phyloP scores from a whole-genome alignment of 2,113 vertebrate genomes.

The Boulengeromyrus knoepffleri region DNA sequence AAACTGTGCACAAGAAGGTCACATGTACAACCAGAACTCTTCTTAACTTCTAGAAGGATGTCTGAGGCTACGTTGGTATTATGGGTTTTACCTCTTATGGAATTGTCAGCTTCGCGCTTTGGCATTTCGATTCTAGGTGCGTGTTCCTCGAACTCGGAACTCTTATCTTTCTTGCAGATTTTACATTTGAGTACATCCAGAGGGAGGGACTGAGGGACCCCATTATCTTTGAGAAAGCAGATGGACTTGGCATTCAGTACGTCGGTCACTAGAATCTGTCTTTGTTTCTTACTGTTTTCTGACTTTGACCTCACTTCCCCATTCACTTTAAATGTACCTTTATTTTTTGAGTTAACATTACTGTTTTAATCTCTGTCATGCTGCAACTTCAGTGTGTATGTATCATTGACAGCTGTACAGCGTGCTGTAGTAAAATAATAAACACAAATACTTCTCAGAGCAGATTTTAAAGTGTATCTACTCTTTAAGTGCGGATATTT shows the following conservation, averaged over 20 bases:
- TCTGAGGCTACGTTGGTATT: background rate
- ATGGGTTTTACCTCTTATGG: background rate
- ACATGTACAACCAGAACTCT: background rate
- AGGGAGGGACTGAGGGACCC: constrained; percentile 86
- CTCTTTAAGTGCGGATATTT: background rate
- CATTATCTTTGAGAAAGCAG: constrained; percentile 81
- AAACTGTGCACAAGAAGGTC: background rate
- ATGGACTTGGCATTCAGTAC: constrained; percentile 91
- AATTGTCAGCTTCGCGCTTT: background rate
- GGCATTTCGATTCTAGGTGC: background rate
- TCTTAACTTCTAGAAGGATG: background rate
- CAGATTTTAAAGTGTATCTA: background rate
- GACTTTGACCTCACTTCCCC: background rate
- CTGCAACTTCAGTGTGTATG: background rate
- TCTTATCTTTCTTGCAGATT: constrained; percentile 63
- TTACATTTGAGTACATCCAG: constrained; percentile 94
- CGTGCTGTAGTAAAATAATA: background rate
- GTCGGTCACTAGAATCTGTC: constrained; percentile 31
- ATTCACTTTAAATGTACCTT: background rate
- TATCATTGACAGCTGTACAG: background rate
- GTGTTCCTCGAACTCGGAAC: background rate
- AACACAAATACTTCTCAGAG: background rate
- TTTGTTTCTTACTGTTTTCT: background rate
- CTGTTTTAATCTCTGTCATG: background rate
- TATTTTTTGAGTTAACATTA: background rate